Base-by-base conservation (phyloP, 2,113 vertebrate genomes). In the Nycticorax nycticorax region DNA sequence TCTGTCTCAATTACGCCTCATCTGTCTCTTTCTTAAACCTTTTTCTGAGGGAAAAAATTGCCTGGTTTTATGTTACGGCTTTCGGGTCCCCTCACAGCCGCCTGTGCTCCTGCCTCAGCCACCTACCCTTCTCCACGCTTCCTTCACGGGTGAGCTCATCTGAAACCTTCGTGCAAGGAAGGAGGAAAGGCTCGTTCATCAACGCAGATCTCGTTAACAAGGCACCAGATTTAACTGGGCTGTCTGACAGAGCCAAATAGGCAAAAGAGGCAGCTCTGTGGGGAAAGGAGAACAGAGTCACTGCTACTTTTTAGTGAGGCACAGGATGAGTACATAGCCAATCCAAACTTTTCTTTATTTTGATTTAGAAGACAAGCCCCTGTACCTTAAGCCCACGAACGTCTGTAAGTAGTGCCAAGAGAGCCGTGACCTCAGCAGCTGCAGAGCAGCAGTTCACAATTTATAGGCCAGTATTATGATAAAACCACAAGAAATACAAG, bases 1-100 rank as follows among this genome's bases (percentile, higher is more conserved):
- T 97, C 85, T 97, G 95, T 97, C 97, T 98, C 97, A 97, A 82
- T 94, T 94, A 69, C 4, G 84, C 77, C 81, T 96, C 89, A 69
- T 85, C 89, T 82, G 96, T 96, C 77, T 97, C 91, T 93, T 96
- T 95, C 77, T 97, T 90, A 79, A 95, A 86, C 47, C 45, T 90
- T 88, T 85, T 80, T 47, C 76, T 15, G 39, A 88, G 60, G 74
- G 57, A 72, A 91, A 37, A 60, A 72, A 19, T 50, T 84, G 45
- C 53, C 32, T 53, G 77, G 45, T 67, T 69, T 90, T 59, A 3
- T 90, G 32, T 92, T 82, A 39, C 1, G 7, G n/a, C 48, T 91
- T 95, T 88, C 6, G 9, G 27, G 63, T 94, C 63, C 43, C 59
- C 55, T 26, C 3, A 0, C 37, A 69, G 28, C 32, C 6, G 5